phyloP scores from a whole-genome alignment of 2,888 invertebrate species.

The Dasypolia templi region DNA sequence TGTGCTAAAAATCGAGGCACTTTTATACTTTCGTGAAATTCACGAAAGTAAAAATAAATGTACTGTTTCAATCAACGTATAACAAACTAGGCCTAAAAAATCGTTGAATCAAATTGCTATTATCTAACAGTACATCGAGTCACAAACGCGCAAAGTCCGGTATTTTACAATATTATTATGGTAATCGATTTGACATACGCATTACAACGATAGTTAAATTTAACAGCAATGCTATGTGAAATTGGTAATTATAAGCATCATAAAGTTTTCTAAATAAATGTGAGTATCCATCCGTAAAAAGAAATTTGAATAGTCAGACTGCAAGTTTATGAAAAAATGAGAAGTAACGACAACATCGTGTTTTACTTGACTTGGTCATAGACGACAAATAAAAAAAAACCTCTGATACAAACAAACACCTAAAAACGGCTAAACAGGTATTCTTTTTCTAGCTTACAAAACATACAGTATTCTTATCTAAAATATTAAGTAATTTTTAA shows the following conservation, averaged over 20 bases:
- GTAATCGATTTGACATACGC: constrained; percentile 20
- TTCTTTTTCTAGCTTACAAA: too few relatives aligned
- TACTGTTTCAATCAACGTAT: background rate
- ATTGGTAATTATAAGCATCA: background rate
- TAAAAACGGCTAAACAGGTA: too few relatives aligned
- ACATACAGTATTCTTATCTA: too few relatives aligned
- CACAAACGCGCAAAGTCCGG: background rate
- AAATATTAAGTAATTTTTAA: too few relatives aligned
- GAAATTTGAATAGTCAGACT: background rate
- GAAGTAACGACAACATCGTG: background rate
- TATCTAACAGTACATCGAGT: constrained; percentile 1
- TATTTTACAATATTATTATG: background rate
- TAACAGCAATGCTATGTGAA: constrained; percentile 8
- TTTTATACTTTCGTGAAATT: background rate
- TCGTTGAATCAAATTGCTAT: background rate
- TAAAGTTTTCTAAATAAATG: background rate
- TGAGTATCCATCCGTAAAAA: background rate
- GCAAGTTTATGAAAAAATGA: background rate
- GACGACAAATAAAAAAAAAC: too few relatives aligned
- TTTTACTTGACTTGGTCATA: background rate
- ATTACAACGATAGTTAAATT: background rate
- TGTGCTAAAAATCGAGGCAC: background rate
- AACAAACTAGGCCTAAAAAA: background rate
- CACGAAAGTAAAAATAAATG: too few relatives aligned
- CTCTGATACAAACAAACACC: too few relatives aligned